A percentile compares a stretch with the other conserved stretches of the same genome.
Evolutionary conservation across 2,113 vertebrate species (phyloP).

Genomic region (Pitta sordida): DNA sequence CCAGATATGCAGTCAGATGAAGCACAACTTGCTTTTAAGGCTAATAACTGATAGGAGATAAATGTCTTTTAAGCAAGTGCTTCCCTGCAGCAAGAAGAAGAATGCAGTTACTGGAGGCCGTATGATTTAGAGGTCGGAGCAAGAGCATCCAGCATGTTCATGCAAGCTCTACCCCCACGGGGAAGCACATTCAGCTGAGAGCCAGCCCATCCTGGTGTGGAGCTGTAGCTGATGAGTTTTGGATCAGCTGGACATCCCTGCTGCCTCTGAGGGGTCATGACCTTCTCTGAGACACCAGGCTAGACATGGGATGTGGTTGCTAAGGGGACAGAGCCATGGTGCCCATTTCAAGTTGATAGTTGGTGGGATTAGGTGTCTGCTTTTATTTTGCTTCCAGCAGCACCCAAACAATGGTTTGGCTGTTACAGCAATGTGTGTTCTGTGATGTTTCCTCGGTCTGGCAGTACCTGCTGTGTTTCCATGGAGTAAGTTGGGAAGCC

Average conservation of each 20-base stretch:
- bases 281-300: neutral
- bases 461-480: neutral
- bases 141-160: neutral
- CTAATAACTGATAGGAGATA: neutral
- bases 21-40: neutral
- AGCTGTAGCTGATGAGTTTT: neutral
- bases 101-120: neutral
- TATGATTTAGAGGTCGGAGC: neutral
- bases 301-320: neutral
- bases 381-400: neutral
- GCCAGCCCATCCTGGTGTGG: neutral
- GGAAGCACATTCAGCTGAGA: neutral
- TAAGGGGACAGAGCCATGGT: neutral
- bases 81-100: neutral
- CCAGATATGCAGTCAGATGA: neutral
- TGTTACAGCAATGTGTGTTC: neutral
- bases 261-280: neutral
- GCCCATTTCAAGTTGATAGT: neutral
- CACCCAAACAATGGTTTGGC: neutral
- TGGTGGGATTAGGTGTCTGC: neutral
- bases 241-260: neutral
- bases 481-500: neutral
- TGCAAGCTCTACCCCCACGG: neutral
- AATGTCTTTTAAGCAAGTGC: neutral
- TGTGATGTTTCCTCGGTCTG: neutral